These are phyloP conservation scores for Mohoua ochrocephala DNA, from an alignment of 2,113 vertebrate species.

Conservation along the genomic window DNA sequence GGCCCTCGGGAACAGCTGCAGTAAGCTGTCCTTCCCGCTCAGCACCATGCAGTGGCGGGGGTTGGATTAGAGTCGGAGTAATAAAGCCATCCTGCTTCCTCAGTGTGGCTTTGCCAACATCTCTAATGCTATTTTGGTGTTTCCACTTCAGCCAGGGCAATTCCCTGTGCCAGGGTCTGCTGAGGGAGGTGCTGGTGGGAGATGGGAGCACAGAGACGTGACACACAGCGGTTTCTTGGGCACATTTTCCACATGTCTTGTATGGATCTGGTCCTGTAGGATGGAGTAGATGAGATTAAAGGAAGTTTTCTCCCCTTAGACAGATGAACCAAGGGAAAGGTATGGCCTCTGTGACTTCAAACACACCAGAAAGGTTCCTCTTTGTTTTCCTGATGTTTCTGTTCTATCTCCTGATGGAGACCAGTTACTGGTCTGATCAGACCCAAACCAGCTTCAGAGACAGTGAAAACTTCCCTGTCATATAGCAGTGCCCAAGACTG, in stretches of 20 bases:
- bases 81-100: not conserved
- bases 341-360: not conserved
- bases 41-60: fast-evolving
- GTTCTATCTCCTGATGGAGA: not conserved
- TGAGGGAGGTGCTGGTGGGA: not conserved
- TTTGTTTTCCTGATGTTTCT: not conserved
- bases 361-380: not conserved
- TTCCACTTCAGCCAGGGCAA: fast-evolving
- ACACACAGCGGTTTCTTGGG: not conserved
- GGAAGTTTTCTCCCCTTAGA: not conserved
- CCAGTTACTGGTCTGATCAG: not conserved
- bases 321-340: not conserved
- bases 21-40: not conserved
- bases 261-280: fast-evolving
- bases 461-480: not conserved
- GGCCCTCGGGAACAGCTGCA: not conserved
- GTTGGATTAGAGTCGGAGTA: not conserved
- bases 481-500: not conserved
- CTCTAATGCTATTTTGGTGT: not conserved
- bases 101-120: fast-evolving
- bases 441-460: not conserved
- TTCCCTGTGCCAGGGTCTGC: not conserved
- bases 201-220: fast-evolving
- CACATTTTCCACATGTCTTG: not conserved
- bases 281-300: not conserved